phyloP scores from a whole-genome alignment of 2,113 vertebrate genomes.

The Eublepharis macularius region DNA sequence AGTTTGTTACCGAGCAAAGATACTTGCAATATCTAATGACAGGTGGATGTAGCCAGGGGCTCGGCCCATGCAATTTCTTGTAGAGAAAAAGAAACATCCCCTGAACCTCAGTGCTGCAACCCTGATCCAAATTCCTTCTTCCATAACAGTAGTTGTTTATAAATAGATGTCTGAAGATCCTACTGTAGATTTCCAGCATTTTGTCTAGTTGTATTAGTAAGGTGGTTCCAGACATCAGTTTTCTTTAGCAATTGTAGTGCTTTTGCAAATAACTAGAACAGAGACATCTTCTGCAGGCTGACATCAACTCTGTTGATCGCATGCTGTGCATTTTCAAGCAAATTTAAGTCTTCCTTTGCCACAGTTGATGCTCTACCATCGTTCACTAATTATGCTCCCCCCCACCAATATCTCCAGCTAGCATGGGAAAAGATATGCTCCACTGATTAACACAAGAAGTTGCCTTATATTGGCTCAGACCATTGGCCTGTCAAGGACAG shows the following conservation, averaged over 20 bases:
- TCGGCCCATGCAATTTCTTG: no score
- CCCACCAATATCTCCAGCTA: background rate
- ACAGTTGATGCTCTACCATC: background rate
- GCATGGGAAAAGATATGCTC: background rate
- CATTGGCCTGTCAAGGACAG: no score
- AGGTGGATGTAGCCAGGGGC: no score
- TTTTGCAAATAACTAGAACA: background rate
- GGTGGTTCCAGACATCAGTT: background rate
- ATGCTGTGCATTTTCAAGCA: background rate
- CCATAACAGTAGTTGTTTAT: no score
- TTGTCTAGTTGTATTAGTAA: background rate
- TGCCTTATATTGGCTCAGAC: no score
- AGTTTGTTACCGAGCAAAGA: no score
- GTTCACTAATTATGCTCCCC: background rate
- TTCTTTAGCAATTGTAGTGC: background rate
- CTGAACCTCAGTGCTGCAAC: fast-evolving
- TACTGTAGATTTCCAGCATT: no score
- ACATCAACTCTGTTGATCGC: no score
- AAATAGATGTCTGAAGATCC: no score
- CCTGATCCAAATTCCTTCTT: background rate
- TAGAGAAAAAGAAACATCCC: no score
- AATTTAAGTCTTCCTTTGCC: background rate
- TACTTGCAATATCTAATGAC: no score
- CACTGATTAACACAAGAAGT: background rate
- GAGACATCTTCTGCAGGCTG: no score